phyloP scores from a whole-genome alignment of 2,888 invertebrate genomes.

The Meteorus colon region DNA sequence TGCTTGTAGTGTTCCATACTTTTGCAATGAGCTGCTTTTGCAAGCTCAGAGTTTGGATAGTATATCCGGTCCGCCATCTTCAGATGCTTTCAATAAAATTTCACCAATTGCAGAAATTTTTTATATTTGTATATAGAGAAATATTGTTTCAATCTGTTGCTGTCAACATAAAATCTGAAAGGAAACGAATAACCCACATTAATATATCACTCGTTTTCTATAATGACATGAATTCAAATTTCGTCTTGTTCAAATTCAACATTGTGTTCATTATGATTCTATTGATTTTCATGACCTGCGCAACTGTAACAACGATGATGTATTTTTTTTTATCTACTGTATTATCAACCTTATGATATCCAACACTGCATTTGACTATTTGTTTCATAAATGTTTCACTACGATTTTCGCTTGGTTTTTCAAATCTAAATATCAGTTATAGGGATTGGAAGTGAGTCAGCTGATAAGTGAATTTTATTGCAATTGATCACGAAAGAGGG shows the following conservation, averaged over 20 bases:
- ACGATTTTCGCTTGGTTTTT: background rate
- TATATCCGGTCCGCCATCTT: constrained; percentile 74
- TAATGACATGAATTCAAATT: background rate
- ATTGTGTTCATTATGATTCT: background rate
- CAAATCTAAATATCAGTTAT: background rate
- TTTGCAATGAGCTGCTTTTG: constrained; percentile 79
- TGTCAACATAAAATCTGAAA: background rate
- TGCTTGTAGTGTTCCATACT: constrained; percentile 85
- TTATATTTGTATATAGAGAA: background rate
- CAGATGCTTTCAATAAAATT: constrained; percentile 38
- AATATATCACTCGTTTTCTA: background rate
- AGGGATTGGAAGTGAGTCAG: background rate
- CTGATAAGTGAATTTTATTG: background rate
- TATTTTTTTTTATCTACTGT: background rate
- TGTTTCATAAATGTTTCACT: no score
- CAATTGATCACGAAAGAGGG: background rate
- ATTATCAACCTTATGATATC: background rate
- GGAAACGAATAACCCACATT: background rate
- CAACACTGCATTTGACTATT: background rate
- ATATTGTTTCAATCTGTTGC: background rate
- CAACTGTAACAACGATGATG: background rate
- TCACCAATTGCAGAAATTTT: background rate
- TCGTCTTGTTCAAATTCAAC: background rate
- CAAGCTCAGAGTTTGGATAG: constrained; percentile 76
- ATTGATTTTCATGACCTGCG: constrained; percentile 14